phyloP scores from a whole-genome alignment of 2,113 vertebrate genomes.

The Platanista minor region DNA sequence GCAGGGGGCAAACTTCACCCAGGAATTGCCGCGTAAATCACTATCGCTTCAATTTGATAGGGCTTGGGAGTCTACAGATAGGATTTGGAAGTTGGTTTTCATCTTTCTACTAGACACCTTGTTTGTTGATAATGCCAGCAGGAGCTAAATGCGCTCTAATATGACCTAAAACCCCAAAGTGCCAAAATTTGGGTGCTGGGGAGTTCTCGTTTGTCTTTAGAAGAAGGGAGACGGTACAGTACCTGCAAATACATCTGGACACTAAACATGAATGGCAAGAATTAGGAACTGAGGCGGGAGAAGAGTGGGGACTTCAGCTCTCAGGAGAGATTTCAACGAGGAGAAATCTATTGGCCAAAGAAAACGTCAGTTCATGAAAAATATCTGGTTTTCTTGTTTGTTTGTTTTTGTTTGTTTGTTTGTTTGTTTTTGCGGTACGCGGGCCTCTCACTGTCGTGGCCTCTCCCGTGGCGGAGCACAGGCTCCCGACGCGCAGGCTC shows the following conservation, averaged over 20 bases:
- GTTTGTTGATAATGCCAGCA: neutral
- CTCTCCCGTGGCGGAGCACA: too few relatives aligned
- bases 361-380: neutral
- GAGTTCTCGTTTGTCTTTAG: neutral
- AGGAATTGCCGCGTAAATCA: slow-evolving; percentile 47
- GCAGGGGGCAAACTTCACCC: slow-evolving; percentile 72
- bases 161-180: neutral
- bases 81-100: neutral
- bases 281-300: neutral
- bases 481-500: too few relatives aligned
- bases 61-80: neutral
- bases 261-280: neutral
- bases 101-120: neutral
- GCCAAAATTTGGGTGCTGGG: neutral
- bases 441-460: too few relatives aligned
- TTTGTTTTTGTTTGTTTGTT: too few relatives aligned
- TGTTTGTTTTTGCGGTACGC: too few relatives aligned
- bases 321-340: neutral
- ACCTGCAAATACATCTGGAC: too few relatives aligned
- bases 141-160: neutral
- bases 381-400: neutral
- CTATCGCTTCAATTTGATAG: neutral
- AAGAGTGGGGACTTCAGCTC: neutral
- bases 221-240: neutral
- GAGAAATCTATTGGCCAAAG: neutral